These are phyloP conservation scores for Oryzias melastigma DNA, from an alignment of 2,113 vertebrate genomes.

Conservation along the genomic window DNA sequence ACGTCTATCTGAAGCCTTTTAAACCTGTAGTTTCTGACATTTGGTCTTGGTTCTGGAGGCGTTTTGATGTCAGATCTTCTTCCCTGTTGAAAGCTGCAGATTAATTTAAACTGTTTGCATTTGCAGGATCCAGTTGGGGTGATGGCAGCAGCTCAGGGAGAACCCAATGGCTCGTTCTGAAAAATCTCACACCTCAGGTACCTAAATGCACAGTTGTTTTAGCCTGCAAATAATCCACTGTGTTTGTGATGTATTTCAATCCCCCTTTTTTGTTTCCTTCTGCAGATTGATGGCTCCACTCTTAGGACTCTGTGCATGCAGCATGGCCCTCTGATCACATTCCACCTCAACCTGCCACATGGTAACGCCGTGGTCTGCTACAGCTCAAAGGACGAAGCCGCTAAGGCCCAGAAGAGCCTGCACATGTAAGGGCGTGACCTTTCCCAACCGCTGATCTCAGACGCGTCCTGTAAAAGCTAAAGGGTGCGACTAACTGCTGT, in stretches of 20 bases:
- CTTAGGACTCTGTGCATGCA: slow-evolving; percentile 99
- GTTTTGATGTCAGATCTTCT: neutral
- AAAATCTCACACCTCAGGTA: slow-evolving; percentile 99
- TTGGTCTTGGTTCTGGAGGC: neutral
- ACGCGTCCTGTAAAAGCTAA: too few species aligned
- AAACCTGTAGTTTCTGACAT: neutral
- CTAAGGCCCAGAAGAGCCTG: slow-evolving; percentile 99
- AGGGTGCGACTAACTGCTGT: neutral
- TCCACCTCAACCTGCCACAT: slow-evolving; percentile 99
- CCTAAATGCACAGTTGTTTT: neutral
- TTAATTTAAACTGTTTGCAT: neutral
- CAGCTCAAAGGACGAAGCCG: slow-evolving; percentile 98
- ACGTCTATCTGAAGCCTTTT: too few species aligned
- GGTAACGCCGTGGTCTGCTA: slow-evolving; percentile 98
- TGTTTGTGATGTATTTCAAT: neutral
- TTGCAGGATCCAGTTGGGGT: slow-evolving; percentile 92
- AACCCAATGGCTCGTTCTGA: slow-evolving; percentile 98
- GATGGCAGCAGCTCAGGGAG: slow-evolving; percentile 96
- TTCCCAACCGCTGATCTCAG: too few species aligned
- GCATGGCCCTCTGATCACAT: slow-evolving; percentile 98
- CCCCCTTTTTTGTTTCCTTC: neutral
- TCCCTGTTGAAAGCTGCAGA: too few species aligned
- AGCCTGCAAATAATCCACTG: neutral
- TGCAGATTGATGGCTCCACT: slow-evolving; percentile 96
- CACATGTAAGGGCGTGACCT: slow-evolving; percentile 88